A percentile compares a stretch with the other conserved stretches of the same genome.
These are phyloP conservation scores for Leuciscus idus DNA, from an alignment of 2,113 vertebrate genomes.

Conservation along the genomic window DNA sequence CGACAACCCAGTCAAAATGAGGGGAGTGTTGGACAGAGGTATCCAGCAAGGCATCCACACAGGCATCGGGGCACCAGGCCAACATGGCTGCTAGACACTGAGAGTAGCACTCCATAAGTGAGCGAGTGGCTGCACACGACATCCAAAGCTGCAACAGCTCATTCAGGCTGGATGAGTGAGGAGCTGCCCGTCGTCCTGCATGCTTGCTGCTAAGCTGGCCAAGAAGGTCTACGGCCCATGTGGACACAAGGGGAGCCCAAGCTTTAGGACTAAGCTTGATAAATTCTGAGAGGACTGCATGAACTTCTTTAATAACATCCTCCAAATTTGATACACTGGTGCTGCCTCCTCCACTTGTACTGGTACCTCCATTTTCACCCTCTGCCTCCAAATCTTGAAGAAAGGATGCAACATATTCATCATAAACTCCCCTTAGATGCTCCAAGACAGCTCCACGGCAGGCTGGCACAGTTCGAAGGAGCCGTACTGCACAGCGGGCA, in stretches of 20 bases:
- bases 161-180: conserved; percentile 86
- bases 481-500: conserved; percentile 86
- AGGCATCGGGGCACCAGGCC: conserved; percentile 89
- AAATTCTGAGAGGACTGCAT: conserved; percentile 83
- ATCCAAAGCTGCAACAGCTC: conserved; percentile 95
- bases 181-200: conserved; percentile 82
- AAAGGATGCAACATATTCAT: conserved; percentile 86
- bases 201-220: conserved; percentile 94
- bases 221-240: conserved; percentile 94
- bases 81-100: conserved; percentile 91
- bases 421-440: conserved; percentile 87
- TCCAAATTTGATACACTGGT: conserved; percentile 78
- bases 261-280: conserved; percentile 85
- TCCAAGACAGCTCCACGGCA: conserved; percentile 89
- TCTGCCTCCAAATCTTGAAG: conserved; percentile 79
- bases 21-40: conserved; percentile 95
- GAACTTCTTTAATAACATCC: conserved; percentile 88
- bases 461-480: conserved; percentile 87
- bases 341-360: conserved; percentile 53
- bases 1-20: conserved; percentile 97
- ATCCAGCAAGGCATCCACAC: conserved; percentile 90
- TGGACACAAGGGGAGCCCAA: conserved; percentile 89
- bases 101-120: conserved; percentile 92
- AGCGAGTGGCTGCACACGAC: conserved; percentile 87
- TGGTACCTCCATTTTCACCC: conserved; percentile 60